Percentiles rank a stretch among this genome's conserved stretches.
phyloP scores from a whole-genome alignment of 1,140 invertebrate species.

The Microplitis mediator region DNA sequence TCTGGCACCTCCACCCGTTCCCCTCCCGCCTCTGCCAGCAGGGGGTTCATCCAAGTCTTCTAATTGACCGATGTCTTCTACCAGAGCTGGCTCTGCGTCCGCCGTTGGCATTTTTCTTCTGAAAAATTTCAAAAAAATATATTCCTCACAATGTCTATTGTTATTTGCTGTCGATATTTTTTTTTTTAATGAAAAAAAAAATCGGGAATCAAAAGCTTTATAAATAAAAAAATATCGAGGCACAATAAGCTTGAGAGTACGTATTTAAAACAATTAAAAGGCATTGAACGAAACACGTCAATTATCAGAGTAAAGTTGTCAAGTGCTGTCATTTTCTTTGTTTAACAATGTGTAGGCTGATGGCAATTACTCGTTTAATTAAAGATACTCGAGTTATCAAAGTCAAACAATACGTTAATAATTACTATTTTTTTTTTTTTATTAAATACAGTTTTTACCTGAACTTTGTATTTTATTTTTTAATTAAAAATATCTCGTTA shows the following conservation, averaged over 20 bases:
- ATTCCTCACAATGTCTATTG: neutral
- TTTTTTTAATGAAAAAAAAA: neutral
- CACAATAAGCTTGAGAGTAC: no score
- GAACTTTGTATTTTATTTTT: no score
- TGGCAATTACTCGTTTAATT: no score
- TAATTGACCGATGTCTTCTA: constrained; percentile 46
- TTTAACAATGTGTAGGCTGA: no score
- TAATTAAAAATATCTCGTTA: no score
- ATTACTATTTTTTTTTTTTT: no score
- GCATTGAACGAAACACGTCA: neutral
- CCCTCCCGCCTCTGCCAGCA: constrained; percentile 38
- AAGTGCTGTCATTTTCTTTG: neutral
- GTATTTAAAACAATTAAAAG: neutral
- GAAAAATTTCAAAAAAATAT: constrained; percentile 8
- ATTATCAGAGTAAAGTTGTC: neutral
- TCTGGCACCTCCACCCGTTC: constrained; percentile 24
- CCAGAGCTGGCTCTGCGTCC: constrained; percentile 44
- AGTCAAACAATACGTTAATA: no score
- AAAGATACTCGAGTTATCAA: no score
- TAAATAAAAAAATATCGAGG: neutral
- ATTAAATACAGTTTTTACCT: no score
- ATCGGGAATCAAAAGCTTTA: neutral
- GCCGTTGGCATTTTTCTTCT: constrained; percentile 48
- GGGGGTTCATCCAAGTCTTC: constrained; percentile 57
- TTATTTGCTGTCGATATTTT: no score